A percentile compares a stretch with the other conserved stretches of the same genome.
Conservation (phyloP, 2,888 invertebrate genomes). For the Erebia palarica region DNA sequence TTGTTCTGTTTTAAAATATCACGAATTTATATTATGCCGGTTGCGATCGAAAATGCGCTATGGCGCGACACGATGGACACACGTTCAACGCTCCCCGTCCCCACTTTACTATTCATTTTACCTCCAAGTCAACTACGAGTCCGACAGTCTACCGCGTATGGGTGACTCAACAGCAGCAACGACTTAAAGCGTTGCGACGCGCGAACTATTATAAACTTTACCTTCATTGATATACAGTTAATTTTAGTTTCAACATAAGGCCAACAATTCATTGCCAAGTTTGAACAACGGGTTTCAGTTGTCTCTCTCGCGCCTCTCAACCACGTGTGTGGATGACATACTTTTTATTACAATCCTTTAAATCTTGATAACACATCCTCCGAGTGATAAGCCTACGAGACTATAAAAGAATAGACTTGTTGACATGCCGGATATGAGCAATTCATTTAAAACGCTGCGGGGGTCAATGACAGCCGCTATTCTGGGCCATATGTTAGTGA, state of each 20-base stretch:
- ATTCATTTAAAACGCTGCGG: conserved; percentile 52
- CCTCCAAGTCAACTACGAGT: conserved; percentile 64
- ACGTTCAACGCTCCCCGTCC: conserved; percentile 60
- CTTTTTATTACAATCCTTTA: conserved; percentile 46
- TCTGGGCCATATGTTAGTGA: conserved; percentile 22
- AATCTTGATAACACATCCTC: conserved; percentile 45
- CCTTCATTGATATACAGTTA: conserved; percentile 39
- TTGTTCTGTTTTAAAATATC: conserved; percentile 8
- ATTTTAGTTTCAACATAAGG: conserved; percentile 37
- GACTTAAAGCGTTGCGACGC: conserved; percentile 46
- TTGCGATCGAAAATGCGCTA: conserved; percentile 56
- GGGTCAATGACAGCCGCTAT: conserved; percentile 61
- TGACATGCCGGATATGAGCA: conserved; percentile 62
- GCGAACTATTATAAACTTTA: conserved; percentile 42
- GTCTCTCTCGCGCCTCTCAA: conserved; percentile 59
- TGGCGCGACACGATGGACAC: conserved; percentile 48
- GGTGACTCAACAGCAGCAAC: conserved; percentile 54
- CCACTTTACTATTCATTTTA: conserved; percentile 68
- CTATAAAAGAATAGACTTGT: conserved; percentile 40
- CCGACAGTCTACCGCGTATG: conserved; percentile 61
- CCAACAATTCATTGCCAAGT: conserved; percentile 74
- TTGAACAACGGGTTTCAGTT: conserved; percentile 70
- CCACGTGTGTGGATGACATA: conserved; percentile 63
- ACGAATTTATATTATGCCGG: conserved; percentile 39
- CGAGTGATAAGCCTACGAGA: conserved; percentile 40